Conservation (phyloP, 2,797 vertebrate genomes). For the Dendrocincla fuliginosa region DNA sequence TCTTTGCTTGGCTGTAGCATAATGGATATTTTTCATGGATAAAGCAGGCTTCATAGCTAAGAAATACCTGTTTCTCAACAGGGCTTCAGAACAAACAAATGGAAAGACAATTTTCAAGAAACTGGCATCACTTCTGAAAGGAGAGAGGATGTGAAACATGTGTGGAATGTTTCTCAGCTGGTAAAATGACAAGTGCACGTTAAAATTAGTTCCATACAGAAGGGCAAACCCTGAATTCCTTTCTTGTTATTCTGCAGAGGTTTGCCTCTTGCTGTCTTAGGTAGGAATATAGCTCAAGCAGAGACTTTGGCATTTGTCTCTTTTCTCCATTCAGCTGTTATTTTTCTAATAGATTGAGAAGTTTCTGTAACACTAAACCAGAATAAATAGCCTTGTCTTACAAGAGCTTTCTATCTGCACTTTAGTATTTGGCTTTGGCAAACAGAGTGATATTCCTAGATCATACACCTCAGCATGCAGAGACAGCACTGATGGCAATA, state of each 20-base stretch:
- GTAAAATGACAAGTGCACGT: neutral
- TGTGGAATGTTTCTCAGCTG: neutral
- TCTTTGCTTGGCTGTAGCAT: neutral
- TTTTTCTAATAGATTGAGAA: conserved; percentile 1
- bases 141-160: neutral
- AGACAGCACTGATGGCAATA: neutral
- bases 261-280: neutral
- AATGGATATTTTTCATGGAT: neutral
- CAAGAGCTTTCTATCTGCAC: neutral
- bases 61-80: neutral
- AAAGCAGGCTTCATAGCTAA: neutral
- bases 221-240: neutral
- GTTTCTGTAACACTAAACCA: neutral
- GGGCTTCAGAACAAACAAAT: neutral
- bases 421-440: conserved; percentile 2
- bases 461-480: neutral
- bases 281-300: neutral
- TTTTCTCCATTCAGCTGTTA: neutral
- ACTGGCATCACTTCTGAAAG: neutral
- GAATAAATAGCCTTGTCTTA: neutral
- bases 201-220: neutral
- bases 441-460: neutral
- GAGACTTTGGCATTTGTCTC: neutral
- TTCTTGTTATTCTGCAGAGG: neutral
- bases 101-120: neutral